These are phyloP conservation scores for Ranitomeya imitator DNA, from an alignment of 2,113 vertebrate genomes.

Conservation along the genomic window DNA sequence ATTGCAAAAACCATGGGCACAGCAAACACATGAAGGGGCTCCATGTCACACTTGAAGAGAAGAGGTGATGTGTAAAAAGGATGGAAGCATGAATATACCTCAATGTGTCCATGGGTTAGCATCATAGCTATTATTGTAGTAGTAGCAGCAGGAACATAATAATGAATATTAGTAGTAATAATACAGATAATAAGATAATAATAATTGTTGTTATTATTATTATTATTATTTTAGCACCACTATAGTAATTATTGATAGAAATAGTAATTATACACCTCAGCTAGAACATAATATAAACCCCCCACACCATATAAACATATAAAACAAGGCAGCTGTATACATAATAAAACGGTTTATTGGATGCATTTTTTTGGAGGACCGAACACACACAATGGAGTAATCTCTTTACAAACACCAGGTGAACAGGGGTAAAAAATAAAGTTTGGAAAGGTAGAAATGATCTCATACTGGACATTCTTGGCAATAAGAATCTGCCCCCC, in stretches of 20 bases:
- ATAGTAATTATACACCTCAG: background rate
- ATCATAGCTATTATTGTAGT: background rate
- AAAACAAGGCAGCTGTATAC: conserved; percentile 23
- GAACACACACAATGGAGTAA: conserved; percentile 72
- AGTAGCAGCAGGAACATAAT: background rate
- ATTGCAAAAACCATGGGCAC: background rate
- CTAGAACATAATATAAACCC: background rate
- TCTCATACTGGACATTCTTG: conserved; percentile 67
- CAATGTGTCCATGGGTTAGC: background rate
- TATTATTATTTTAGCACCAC: background rate
- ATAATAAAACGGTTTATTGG: conserved; percentile 73
- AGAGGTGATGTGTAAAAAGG: conserved; percentile 5
- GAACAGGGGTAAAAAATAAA: conserved; percentile 75
- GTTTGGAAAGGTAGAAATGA: conserved; percentile 76
- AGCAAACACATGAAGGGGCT: background rate
- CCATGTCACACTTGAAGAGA: background rate
- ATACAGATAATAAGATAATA: too few relatives aligned
- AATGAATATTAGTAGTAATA: too few relatives aligned
- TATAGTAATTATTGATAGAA: background rate
- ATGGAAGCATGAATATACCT: background rate
- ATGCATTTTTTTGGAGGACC: conserved; percentile 68
- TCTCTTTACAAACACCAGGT: conserved; percentile 72
- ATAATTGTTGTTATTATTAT: background rate
- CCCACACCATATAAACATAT: background rate
- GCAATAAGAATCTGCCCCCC: background rate